Conservation (phyloP, 2,888 invertebrate genomes). For the Tipula confusa region DNA sequence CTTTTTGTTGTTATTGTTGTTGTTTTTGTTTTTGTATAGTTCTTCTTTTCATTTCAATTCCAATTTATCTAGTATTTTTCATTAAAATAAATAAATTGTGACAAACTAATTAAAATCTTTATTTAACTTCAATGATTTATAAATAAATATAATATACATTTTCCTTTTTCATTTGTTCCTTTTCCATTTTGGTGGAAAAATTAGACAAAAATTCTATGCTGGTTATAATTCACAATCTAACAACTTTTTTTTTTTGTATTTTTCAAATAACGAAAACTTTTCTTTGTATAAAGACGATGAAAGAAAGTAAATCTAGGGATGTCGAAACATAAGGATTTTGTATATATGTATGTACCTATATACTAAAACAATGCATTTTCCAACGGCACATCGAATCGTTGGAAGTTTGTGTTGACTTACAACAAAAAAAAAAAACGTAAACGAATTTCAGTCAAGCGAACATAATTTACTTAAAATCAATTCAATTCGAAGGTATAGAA, state of each 20-base stretch:
- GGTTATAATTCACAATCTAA: conserved; percentile 20
- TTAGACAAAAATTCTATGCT: background rate
- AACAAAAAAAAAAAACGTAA: background rate
- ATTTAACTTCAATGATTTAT: conserved; percentile 20
- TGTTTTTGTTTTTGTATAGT: background rate
- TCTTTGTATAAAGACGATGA: background rate
- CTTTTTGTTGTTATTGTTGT: background rate
- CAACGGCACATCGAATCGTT: background rate
- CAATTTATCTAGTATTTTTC: conserved; percentile 20
- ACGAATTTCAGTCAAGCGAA: background rate
- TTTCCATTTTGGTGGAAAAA: background rate
- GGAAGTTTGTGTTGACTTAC: background rate
- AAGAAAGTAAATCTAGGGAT: background rate
- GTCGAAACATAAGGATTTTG: background rate
- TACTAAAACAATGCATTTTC: background rate
- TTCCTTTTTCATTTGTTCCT: background rate
- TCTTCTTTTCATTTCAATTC: conserved; percentile 12
- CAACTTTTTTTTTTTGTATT: background rate
- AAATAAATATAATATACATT: background rate
- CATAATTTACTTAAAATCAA: conserved; percentile 25
- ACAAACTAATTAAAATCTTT: conserved; percentile 20
- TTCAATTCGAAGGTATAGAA: background rate
- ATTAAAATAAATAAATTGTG: conserved; percentile 25
- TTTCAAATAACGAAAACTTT: background rate
- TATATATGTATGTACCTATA: background rate